These are phyloP conservation scores for Teinopalpus imperialis DNA, from an alignment of 2,888 invertebrate genomes.

Conservation along the genomic window DNA sequence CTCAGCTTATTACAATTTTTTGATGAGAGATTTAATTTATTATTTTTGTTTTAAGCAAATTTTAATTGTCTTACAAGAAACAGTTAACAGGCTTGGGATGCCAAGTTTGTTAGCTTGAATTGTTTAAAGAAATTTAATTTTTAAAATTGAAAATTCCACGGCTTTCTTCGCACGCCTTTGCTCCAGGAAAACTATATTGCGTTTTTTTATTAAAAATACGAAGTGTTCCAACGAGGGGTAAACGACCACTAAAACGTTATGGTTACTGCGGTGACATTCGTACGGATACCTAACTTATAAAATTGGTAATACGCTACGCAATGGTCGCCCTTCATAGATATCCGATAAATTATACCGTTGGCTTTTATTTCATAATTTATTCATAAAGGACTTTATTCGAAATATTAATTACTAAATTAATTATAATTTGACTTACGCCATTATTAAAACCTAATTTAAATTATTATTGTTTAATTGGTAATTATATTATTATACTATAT, in stretches of 20 bases:
- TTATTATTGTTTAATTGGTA: no score
- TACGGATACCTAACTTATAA: slow-evolving; percentile 74
- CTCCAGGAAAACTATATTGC: slow-evolving; percentile 69
- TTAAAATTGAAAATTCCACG: slow-evolving; percentile 64
- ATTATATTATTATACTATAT: no score
- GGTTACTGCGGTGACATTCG: slow-evolving; percentile 76
- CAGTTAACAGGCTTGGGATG: slow-evolving; percentile 15
- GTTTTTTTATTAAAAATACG: slow-evolving; percentile 75
- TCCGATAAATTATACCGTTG: slow-evolving; percentile 24
- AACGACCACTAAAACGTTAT: slow-evolving; percentile 76
- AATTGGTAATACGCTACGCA: slow-evolving; percentile 64
- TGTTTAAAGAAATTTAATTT: slow-evolving; percentile 52
- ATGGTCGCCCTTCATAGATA: slow-evolving; percentile 42
- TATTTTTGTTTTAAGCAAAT: no score
- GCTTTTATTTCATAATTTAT: no score
- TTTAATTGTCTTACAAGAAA: not conserved
- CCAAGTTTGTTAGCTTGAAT: slow-evolving; percentile 34
- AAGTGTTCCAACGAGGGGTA: slow-evolving; percentile 70
- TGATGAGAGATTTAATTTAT: no score
- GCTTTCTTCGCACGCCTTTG: slow-evolving; percentile 43
- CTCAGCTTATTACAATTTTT: not conserved
- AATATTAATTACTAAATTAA: no score
- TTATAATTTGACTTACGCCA: no score
- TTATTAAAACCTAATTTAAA: no score
- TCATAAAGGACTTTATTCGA: no score